Evolutionary conservation across 2,888 invertebrate genomes (phyloP), one percentile per base, ranked within the genome.

Genomic region (Drosophila lacicola): DNA sequence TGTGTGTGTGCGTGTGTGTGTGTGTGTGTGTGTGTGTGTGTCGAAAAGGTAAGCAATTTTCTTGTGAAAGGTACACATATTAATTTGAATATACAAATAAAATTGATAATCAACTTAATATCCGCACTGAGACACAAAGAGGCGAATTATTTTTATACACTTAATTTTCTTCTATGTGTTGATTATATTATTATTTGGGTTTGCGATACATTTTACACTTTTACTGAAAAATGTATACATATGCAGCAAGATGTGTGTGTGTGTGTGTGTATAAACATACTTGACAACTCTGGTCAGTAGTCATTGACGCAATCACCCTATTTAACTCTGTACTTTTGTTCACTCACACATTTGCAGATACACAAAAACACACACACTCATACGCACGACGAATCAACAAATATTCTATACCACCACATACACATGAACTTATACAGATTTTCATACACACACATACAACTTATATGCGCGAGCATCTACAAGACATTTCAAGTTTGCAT

Each of bases 281-380:
- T 72, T 87, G 89, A 76, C 89, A 84, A 87, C 84, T 81, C 89
- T 84, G 73, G 70, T 60, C 67, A 58, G 70, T 65, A 73, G 65
- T 80, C 80, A 84, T 85, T 85, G 84, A 89, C 84, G 84, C 89
- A 85, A 85, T 87, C 84, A 87, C 81, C 81, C 74, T 76, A 88
- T 88, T 79, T 82, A 80, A 79, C 64, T 83, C 70, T 70, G 70
- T 70, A 74, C 74, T 76, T 70, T 72, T 60, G 39, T 65, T 66
- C 68, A 61, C 62, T 55, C 33, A 50, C 56, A 61, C 64, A 44
- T 36, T 36, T 39, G 45, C 46, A 65, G 55, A 75, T 41, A 46
- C 56, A 55, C 45, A 70, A 45, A 58, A 56, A 60, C 65, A 64
- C 41, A 60, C 65, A 64, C 41, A 54, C 42, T 36, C 36, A 37